phyloP scores from a whole-genome alignment of 2,113 vertebrate species.

The Brienomyrus longianalis region DNA sequence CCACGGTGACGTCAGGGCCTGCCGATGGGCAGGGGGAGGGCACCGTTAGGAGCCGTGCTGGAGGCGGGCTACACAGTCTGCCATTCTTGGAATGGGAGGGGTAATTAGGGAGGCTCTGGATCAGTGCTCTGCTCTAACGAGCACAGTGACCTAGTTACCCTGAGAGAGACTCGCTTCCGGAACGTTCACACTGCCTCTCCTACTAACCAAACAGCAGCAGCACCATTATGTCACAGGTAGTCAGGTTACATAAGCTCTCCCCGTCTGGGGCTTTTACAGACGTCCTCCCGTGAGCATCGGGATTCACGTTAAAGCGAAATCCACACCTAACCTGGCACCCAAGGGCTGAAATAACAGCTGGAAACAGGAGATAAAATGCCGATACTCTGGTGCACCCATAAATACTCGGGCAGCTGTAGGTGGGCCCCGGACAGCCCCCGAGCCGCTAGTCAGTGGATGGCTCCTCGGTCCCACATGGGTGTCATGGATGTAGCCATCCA shows the following conservation, averaged over 20 bases:
- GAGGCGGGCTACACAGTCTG: constrained; percentile 37
- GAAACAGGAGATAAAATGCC: not conserved
- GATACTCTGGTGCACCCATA: not conserved
- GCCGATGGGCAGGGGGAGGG: constrained; percentile 30
- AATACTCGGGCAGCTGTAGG: not conserved
- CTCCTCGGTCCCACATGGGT: not conserved
- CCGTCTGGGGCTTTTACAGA: constrained; percentile 31
- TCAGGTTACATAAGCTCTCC: constrained; percentile 60
- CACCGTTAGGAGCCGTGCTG: constrained; percentile 40
- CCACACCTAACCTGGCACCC: not conserved
- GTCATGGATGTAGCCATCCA: not conserved
- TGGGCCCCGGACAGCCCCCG: not conserved
- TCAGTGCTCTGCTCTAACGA: constrained; percentile 46
- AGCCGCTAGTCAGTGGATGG: not conserved
- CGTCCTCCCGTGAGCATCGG: not conserved
- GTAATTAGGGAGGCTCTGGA: constrained; percentile 43
- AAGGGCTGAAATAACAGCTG: not conserved
- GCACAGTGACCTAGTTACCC: constrained; percentile 67
- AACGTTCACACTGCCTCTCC: constrained; percentile 39
- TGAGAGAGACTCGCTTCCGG: constrained; percentile 53
- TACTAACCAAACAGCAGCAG: constrained; percentile 41
- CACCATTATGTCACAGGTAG: constrained; percentile 63
- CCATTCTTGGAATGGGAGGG: constrained; percentile 47
- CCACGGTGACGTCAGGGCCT: constrained; percentile 34
- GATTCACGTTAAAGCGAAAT: not conserved